Conservation (phyloP, 2,797 vertebrate species). For the Sphenodon punctatus region DNA sequence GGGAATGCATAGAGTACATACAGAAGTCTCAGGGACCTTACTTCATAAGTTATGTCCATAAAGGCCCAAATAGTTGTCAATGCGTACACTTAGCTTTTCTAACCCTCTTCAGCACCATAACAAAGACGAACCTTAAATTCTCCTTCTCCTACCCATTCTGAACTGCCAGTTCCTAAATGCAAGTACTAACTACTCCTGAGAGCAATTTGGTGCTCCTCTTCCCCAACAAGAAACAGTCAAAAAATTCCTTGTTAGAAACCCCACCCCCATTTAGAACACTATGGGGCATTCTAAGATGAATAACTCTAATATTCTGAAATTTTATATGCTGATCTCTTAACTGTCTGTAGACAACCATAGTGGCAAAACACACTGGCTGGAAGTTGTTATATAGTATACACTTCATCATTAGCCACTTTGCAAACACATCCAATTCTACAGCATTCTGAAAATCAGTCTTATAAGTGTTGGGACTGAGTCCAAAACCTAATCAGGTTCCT, state of each 20-base stretch:
- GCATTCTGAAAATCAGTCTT: neutral
- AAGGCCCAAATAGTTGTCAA: neutral
- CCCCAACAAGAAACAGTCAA: neutral
- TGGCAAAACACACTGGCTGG: neutral
- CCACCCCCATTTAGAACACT: neutral
- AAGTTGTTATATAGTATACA: neutral
- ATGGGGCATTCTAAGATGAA: constrained; percentile 1
- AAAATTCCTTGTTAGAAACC: neutral
- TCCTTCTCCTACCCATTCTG: accelerated
- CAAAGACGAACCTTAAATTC: neutral
- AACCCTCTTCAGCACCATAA: neutral
- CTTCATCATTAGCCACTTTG: too few species aligned
- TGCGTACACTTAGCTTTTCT: neutral
- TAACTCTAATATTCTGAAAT: neutral
- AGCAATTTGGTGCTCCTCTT: neutral
- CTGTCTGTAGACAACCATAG: neutral
- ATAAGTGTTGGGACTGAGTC: neutral
- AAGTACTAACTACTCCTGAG: neutral
- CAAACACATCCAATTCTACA: neutral
- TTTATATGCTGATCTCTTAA: neutral
- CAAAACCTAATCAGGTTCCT: neutral
- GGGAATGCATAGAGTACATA: neutral
- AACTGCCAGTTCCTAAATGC: neutral
- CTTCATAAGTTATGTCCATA: neutral
- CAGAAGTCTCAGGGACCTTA: neutral